Base-by-base conservation (phyloP, 2,113 vertebrate genomes). In the Rhea americana region DNA sequence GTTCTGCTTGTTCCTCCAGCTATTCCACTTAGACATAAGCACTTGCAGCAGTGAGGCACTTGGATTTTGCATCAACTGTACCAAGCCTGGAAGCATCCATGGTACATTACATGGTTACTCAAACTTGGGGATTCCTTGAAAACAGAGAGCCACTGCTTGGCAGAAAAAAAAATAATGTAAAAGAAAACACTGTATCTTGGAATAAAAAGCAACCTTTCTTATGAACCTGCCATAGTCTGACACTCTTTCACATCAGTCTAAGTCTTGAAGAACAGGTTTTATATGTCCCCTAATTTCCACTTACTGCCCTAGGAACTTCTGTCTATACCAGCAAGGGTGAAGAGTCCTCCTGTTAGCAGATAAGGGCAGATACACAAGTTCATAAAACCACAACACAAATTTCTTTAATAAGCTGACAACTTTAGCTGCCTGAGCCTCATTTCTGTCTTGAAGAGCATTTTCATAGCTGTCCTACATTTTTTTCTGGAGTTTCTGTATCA, bases 31-130 rank as follows among this genome's bases (percentile, higher is more conserved):
- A 50, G 72, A 39, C 43, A 2, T 0, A n/a, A 67, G 80, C 65
- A 17, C 74, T 76, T 74, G 51, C 68, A 91, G 17, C 90, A 25
- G 6, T 3, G 53, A 39, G 20, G 48, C 65, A 83, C 11, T 24
- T 8, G 55, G 7, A 17, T 30, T 91, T 73, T 68, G 39, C 58
- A 79, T 32, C 39, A 25, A 0, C 37, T 39, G 37, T 4, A 2
- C 7, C 5, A 3, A 48, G 45, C 9, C 35, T 37, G 74, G 62
- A 30, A 18, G 58, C 17, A 9, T 9, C 87, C 39, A 16, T 0
- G 0, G 20, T 12, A 28, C 37, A 26, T 37, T 0, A 15, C 0
- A 0, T 1, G 1, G 13, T 6, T 39, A 17, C 5, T 39, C 55
- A 58, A 32, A 32, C 9, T 16, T 7, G 16, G 73, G 48, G 26